Percentiles rank a stretch among this genome's conserved stretches.
Evolutionary conservation across 2,888 invertebrate genomes (phyloP).

Genomic region (Trachelus troglodyta): DNA sequence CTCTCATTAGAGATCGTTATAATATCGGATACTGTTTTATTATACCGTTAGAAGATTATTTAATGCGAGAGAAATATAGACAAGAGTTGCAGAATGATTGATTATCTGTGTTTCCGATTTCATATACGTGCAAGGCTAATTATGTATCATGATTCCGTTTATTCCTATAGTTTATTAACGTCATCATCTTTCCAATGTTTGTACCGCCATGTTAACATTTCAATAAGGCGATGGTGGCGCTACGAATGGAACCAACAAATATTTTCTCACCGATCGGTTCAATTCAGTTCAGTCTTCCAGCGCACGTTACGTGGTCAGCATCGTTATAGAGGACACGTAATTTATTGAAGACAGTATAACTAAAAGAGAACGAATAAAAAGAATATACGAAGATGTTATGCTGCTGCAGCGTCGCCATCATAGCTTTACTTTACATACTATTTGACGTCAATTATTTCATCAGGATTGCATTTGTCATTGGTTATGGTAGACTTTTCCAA

Average conservation of each 20-base stretch:
- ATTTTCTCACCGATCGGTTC: not conserved
- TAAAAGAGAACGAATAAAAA: not conserved
- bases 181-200: not conserved
- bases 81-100: not conserved
- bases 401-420: conserved; percentile 44
- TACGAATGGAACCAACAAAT: not conserved
- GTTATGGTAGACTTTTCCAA: conserved; percentile 76
- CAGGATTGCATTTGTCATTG: conserved; percentile 77
- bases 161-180: not conserved
- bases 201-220: not conserved
- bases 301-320: not conserved
- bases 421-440: conserved; percentile 74
- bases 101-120: not conserved
- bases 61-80: not conserved
- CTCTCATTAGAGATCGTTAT: not conserved
- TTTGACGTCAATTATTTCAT: conserved; percentile 87
- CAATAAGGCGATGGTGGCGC: not conserved
- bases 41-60: not conserved
- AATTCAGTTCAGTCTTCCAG: not conserved
- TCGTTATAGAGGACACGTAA: not conserved
- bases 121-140: not conserved
- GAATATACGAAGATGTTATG: conserved; percentile 43
- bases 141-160: not conserved
- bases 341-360: not conserved
- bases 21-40: not conserved